Percentiles rank a stretch among this genome's conserved stretches.
phyloP scores from a whole-genome alignment of 2,888 invertebrate species.

The Xylota segnis region DNA sequence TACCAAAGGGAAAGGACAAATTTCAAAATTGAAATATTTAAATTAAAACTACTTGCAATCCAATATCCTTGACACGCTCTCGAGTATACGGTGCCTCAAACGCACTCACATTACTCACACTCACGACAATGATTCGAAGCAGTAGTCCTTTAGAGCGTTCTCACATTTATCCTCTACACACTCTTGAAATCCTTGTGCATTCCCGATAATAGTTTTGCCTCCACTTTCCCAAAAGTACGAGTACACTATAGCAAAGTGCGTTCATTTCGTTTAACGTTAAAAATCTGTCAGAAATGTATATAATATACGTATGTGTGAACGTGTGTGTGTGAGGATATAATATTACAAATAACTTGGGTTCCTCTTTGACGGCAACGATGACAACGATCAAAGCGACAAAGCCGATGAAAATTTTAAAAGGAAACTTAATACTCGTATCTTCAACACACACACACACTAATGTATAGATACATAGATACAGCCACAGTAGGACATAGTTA shows the following conservation, averaged over 20 bases:
- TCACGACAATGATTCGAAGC: not conserved
- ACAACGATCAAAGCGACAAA: constrained; percentile 68
- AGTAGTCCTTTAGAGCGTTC: not conserved
- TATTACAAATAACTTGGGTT: constrained; percentile 57
- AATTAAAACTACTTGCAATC: constrained; percentile 49
- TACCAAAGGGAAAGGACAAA: not conserved
- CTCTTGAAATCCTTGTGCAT: not conserved
- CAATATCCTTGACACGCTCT: constrained; percentile 36
- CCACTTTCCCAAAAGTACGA: not conserved
- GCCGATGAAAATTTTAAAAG: constrained; percentile 62
- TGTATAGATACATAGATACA: too few relatives aligned
- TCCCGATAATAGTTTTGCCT: constrained; percentile 24
- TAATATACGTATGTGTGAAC: not conserved
- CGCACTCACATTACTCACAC: constrained; percentile 29
- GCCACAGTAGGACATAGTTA: not conserved
- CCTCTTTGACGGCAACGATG: constrained; percentile 45
- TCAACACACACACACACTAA: constrained; percentile 10
- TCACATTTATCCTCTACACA: constrained; percentile 5
- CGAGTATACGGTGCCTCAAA: constrained; percentile 22
- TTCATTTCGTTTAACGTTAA: constrained; percentile 26
- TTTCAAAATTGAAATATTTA: constrained; percentile 43
- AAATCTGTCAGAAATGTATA: constrained; percentile 43
- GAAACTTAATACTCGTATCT: constrained; percentile 53
- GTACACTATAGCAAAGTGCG: constrained; percentile 14
- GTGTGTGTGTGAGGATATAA: constrained; percentile 38